phyloP scores from a whole-genome alignment of 2,888 invertebrate genomes.

The Embidobia sp. region DNA sequence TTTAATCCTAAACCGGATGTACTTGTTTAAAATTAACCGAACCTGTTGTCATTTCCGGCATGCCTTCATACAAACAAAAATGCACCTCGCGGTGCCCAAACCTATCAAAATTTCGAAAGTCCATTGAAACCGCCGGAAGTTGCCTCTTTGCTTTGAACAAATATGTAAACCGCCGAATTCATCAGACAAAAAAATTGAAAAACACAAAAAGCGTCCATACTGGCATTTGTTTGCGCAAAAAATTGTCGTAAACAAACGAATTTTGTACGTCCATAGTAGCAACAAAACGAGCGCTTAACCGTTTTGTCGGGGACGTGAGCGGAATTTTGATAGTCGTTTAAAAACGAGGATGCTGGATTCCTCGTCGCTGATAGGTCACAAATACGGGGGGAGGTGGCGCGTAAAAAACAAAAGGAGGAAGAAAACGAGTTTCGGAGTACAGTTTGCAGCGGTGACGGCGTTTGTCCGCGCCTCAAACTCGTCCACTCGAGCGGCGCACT shows the following conservation, averaged over 20 bases:
- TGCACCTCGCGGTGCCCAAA: slow-evolving; percentile 42
- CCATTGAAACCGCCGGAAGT: slow-evolving; percentile 29
- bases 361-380: slow-evolving; percentile 47
- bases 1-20: slow-evolving; percentile 5
- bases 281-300: slow-evolving; percentile 8
- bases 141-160: neutral
- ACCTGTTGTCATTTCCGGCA: slow-evolving; percentile 38
- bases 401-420: slow-evolving; percentile 65
- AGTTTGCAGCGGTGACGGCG: slow-evolving; percentile 59
- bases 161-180: neutral
- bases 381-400: slow-evolving; percentile 51
- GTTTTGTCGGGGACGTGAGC: slow-evolving; percentile 31
- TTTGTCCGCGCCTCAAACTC: slow-evolving; percentile 44
- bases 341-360: slow-evolving; percentile 60
- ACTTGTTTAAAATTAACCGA: slow-evolving; percentile 3
- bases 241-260: slow-evolving; percentile 4
- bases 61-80: slow-evolving; percentile 10
- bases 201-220: too few species aligned
- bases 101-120: slow-evolving; percentile 21
- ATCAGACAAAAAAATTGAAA: too few species aligned
- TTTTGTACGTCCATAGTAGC: neutral
- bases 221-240: too few species aligned
- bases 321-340: slow-evolving; percentile 64
- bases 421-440: slow-evolving; percentile 65
- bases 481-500: slow-evolving; percentile 33